Base-by-base conservation (phyloP, 92 coral and sea anemone species). In the Phymanthus crucifer region DNA sequence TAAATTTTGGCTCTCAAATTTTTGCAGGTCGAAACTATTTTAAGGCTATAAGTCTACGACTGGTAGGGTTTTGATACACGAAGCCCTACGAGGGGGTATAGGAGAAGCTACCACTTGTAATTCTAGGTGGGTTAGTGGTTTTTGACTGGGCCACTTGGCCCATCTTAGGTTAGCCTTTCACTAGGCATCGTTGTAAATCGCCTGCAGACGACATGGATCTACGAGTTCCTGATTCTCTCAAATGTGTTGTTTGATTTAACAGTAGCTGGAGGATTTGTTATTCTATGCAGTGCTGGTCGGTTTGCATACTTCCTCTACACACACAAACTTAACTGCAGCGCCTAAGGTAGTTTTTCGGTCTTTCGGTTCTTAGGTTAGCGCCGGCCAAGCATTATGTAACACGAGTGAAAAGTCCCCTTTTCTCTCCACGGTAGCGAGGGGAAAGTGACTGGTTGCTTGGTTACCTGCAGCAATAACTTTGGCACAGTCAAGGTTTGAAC, bases 231-330 rank as follows among this genome's bases (percentile, higher is more conserved):
- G 4, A 6, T 54, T 19, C 64, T 19, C 8, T 54, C 27, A 19
- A 19, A 23, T 54, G 64, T 2, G 64, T 54, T 24, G 19, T 19
- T 21, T 19, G 26, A 54, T 54, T 54, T 19, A 19, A 13, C 19
- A 10, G 3, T 54, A 54, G 64, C 64, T 54, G 64, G 64, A 54
- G 64, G 23, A 54, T 19, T 9, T 54, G 64, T 54, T 54, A 54
- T 54, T 54, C n/a, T 54, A 54, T 18, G 64, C 64, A 54, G 64
- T 54, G 64, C 64, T 54, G 64, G 64, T 54, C 29, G 64, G 64
- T 54, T 23, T 54, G 8, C 3, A 0, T 13, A 54, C 27, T n/a
- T n/a, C n/a, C n/a, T 8, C 6, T 19, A 23, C 64, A 54, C 64
- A 54, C 64, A n/a, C 48, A 43, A 7, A 19, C 27, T 54, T 54